Conservation (phyloP, 2,113 vertebrate genomes). For the Rhagologus leucostigma region DNA sequence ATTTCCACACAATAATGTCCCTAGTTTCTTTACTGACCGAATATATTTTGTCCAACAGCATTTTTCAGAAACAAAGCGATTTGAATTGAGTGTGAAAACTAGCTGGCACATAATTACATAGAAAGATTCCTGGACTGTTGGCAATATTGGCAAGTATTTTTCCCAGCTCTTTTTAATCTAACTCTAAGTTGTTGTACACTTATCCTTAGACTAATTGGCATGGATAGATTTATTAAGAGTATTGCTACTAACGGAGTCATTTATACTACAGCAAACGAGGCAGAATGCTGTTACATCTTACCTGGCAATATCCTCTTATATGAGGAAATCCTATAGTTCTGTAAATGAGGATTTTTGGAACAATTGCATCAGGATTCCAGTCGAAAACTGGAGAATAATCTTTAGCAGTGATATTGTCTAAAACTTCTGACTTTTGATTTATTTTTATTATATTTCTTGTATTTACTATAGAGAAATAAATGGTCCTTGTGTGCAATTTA, state of each 20-base stretch:
- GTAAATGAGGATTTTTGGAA: not conserved
- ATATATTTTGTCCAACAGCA: not conserved
- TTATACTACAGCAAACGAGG: not conserved
- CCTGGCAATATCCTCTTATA: not conserved
- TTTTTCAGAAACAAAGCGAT: not conserved
- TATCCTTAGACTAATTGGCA: not conserved
- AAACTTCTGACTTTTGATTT: not conserved
- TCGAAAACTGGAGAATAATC: not conserved
- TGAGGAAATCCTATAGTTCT: not conserved
- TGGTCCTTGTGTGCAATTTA: not conserved
- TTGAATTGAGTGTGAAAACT: not conserved
- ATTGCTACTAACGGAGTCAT: not conserved
- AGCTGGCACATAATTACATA: not conserved
- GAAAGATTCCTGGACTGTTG: not conserved
- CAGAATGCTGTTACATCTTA: not conserved
- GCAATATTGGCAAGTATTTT: not conserved
- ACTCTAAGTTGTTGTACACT: not conserved
- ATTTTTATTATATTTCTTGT: not conserved
- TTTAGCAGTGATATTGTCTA: not conserved
- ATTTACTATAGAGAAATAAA: not conserved
- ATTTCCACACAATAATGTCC: not conserved
- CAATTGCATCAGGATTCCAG: not conserved
- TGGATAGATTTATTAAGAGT: not conserved
- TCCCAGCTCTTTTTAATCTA: not conserved
- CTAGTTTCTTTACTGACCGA: not conserved